Conservation (phyloP, 2,888 invertebrate genomes). For the Lamellibrachia columna region DNA sequence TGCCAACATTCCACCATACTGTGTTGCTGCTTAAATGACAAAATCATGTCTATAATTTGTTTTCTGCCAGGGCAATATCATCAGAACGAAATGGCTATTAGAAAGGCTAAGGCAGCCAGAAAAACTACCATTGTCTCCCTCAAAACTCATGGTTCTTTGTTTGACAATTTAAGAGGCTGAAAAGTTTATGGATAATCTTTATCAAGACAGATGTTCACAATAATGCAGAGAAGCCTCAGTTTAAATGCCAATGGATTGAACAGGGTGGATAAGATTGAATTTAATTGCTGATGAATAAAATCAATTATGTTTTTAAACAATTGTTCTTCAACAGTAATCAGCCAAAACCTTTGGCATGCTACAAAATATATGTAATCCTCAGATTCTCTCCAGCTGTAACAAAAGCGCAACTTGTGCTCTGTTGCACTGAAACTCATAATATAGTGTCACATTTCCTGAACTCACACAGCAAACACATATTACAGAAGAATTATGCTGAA, state of each 20-base stretch:
- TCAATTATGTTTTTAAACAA: neutral
- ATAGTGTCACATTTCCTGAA: neutral
- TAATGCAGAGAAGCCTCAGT: neutral
- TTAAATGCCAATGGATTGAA: neutral
- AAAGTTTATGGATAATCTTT: neutral
- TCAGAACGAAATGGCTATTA: neutral
- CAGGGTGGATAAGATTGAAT: neutral
- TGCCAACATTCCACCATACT: neutral
- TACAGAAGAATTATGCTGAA: neutral
- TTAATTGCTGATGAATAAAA: constrained; percentile 3
- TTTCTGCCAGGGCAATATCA: neutral
- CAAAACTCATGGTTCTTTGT: neutral
- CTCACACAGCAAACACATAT: neutral
- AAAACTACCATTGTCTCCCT: neutral
- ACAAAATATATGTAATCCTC: neutral
- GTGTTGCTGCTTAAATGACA: constrained; percentile 9
- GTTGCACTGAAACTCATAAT: neutral
- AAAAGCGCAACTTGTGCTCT: neutral
- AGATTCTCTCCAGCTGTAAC: neutral
- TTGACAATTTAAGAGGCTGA: neutral
- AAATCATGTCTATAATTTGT: neutral
- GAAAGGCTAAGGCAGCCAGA: neutral
- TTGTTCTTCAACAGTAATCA: neutral
- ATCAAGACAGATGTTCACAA: neutral
- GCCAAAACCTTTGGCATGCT: neutral